These are phyloP conservation scores for Herpetotheres cachinnans DNA, from an alignment of 2,113 vertebrate genomes.

Conservation along the genomic window DNA sequence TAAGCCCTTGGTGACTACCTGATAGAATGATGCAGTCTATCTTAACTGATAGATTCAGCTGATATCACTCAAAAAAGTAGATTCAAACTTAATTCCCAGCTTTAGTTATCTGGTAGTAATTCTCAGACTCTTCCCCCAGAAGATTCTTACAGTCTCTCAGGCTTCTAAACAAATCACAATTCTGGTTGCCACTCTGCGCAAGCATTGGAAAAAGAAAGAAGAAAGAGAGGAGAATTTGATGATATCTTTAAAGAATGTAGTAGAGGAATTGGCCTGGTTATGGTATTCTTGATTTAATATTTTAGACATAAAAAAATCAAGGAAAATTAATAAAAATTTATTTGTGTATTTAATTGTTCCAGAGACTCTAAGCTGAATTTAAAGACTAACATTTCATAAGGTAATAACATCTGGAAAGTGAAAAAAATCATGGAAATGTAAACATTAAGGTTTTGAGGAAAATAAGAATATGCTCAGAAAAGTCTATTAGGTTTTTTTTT, in stretches of 20 bases:
- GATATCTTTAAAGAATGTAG: not conserved
- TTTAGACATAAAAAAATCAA: not conserved
- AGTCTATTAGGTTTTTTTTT: not conserved
- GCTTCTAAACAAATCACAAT: slow-evolving; percentile 3
- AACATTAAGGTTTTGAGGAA: not conserved
- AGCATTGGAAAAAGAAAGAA: not conserved
- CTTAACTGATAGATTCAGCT: slow-evolving; percentile 55
- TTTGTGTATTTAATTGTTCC: not conserved
- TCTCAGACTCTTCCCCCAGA: not conserved
- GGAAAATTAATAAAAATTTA: not conserved
- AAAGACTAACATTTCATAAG: not conserved
- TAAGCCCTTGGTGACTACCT: slow-evolving; percentile 63
- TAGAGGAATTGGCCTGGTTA: not conserved
- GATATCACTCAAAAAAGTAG: slow-evolving; percentile 16
- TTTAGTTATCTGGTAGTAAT: slow-evolving; percentile 29
- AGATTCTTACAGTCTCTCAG: slow-evolving; percentile 9
- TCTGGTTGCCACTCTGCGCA: not conserved
- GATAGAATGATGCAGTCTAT: slow-evolving; percentile 36
- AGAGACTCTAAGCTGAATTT: not conserved
- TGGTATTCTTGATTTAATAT: not conserved
- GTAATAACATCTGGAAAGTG: not conserved
- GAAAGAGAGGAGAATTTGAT: not conserved
- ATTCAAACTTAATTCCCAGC: slow-evolving; percentile 29
- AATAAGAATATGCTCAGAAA: not conserved
- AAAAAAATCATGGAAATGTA: not conserved